phyloP scores from a whole-genome alignment of 2,888 invertebrate species.

The Phalangium opilio region DNA sequence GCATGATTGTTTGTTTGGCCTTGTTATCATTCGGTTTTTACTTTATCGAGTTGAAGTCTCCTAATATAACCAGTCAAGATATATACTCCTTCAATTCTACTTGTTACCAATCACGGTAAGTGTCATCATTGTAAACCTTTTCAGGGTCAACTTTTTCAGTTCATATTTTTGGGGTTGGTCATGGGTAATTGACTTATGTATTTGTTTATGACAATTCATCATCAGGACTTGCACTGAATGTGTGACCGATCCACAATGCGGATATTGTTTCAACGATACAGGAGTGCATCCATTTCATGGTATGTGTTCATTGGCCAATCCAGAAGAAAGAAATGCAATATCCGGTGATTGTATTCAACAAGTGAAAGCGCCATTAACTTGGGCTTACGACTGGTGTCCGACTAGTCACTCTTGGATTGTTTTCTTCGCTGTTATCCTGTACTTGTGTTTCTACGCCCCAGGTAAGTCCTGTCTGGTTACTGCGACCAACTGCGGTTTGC shows the following conservation, averaged over 20 bases:
- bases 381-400: conserved; percentile 36
- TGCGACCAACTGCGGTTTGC: too few relatives aligned
- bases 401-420: conserved; percentile 32
- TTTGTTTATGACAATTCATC: background rate
- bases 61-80: too few relatives aligned
- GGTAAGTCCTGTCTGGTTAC: conserved; percentile 22
- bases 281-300: conserved; percentile 20
- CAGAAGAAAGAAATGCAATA: conserved; percentile 26
- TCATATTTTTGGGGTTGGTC: too few relatives aligned
- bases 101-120: too few relatives aligned
- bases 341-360: conserved; percentile 27
- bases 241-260: conserved; percentile 5
- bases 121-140: too few relatives aligned
- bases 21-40: too few relatives aligned
- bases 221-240: conserved; percentile 12
- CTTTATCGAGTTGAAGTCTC: too few relatives aligned
- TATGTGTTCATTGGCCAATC: conserved; percentile 26
- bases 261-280: conserved; percentile 15
- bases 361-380: conserved; percentile 19
- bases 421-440: conserved; percentile 32
- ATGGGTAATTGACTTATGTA: too few relatives aligned
- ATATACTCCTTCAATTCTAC: too few relatives aligned
- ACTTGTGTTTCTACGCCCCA: conserved; percentile 37
- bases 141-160: too few relatives aligned
- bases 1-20: too few relatives aligned